These are phyloP conservation scores for Eurytemora carolleeae DNA, from an alignment of 1,140 invertebrate species.

Conservation along the genomic window DNA sequence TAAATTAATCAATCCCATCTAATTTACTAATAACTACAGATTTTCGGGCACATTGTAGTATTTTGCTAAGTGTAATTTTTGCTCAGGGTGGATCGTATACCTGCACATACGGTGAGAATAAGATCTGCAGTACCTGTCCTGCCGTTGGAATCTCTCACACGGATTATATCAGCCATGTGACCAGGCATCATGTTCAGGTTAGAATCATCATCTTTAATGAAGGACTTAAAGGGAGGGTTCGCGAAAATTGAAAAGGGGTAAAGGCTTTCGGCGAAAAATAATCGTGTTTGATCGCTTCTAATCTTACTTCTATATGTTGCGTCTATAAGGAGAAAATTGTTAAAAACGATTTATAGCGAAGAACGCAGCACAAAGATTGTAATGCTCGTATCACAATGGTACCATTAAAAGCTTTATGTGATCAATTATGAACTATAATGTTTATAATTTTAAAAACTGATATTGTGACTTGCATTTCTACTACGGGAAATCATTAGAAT, in stretches of 20 bases:
- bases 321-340: no score
- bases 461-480: no score
- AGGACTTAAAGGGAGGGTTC: neutral
- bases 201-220: neutral
- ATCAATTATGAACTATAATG: no score
- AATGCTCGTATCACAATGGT: no score
- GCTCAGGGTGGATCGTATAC: neutral
- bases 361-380: no score
- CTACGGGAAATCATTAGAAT: no score
- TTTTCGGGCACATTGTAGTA: neutral
- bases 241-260: neutral
- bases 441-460: no score
- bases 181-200: neutral
- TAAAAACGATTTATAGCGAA: no score
- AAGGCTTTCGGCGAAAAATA: neutral
- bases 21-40: neutral
- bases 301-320: neutral
- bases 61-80: neutral
- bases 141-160: neutral
- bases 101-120: neutral
- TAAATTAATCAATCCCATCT: neutral
- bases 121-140: neutral
- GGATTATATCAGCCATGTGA: neutral
- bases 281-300: neutral
- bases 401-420: no score